Percentiles rank a stretch among this genome's conserved stretches.
Conservation (phyloP, 2,888 invertebrate species). For the Cheilosia impressa region DNA sequence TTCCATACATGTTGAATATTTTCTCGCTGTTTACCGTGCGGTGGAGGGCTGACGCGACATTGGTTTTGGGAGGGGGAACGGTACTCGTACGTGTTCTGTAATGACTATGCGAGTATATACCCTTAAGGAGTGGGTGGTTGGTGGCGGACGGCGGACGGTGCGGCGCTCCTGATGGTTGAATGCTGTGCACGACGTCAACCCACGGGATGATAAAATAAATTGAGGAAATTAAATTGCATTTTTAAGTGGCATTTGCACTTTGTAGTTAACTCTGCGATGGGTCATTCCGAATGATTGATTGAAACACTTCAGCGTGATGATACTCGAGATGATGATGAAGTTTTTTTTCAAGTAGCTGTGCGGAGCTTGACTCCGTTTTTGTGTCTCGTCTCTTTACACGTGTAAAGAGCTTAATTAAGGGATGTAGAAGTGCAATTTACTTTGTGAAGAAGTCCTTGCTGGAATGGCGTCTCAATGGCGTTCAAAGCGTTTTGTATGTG, state of each 20-base stretch:
- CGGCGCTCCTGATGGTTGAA: neutral
- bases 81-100: constrained; percentile 3
- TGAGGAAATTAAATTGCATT: constrained; percentile 76
- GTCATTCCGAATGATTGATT: constrained; percentile 73
- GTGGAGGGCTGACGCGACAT: neutral
- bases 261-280: constrained; percentile 70
- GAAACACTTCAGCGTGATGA: constrained; percentile 63
- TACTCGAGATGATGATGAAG: constrained; percentile 60
- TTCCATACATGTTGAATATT: constrained; percentile 74
- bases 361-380: neutral
- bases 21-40: constrained; percentile 64
- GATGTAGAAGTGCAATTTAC: neutral
- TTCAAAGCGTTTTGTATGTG: too few species aligned
- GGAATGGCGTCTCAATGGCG: too few species aligned
- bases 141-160: neutral
- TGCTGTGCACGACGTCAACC: constrained; percentile 51
- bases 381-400: neutral
- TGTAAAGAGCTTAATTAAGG: constrained; percentile 28
- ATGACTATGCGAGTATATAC: constrained; percentile 34
- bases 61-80: neutral
- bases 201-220: constrained; percentile 72
- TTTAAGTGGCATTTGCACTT: constrained; percentile 75
- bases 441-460: neutral
- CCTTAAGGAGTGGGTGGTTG: constrained; percentile 41
- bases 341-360: constrained; percentile 46